Conservation (phyloP, 2,797 vertebrate species). For the Meriones psammophilus region DNA sequence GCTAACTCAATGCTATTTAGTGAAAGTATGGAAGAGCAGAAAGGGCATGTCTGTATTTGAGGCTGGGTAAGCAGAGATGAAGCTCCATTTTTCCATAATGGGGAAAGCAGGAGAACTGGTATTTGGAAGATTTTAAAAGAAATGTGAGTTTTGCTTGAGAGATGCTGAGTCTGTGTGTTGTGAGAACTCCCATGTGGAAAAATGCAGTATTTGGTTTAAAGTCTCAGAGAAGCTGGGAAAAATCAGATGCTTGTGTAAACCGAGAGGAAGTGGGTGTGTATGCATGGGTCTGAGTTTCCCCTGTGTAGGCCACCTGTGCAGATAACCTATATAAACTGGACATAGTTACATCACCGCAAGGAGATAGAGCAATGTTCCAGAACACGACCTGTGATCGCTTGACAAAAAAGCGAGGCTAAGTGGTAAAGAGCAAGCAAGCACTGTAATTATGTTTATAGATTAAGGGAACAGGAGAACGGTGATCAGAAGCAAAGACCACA, state of each 20-base stretch:
- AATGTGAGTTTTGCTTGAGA: neutral
- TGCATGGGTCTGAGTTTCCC: neutral
- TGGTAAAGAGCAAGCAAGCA: neutral
- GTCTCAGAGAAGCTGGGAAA: neutral
- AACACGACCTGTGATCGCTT: neutral
- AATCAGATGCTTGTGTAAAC: neutral
- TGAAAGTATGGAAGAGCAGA: neutral
- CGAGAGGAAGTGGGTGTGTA: neutral
- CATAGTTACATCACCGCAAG: neutral
- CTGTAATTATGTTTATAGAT: neutral
- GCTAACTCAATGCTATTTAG: neutral
- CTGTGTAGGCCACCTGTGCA: neutral
- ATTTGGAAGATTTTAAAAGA: neutral
- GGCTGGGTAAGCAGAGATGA: neutral
- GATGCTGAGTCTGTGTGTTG: neutral
- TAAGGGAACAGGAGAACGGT: neutral
- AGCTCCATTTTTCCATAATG: neutral
- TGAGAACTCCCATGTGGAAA: neutral
- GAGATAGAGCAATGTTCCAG: neutral
- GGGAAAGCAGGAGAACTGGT: neutral
- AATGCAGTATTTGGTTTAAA: neutral
- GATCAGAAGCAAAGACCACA: conserved; percentile 43
- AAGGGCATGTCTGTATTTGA: neutral
- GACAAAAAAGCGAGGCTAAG: neutral
- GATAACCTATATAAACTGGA: neutral